A percentile compares a stretch with the other conserved stretches of the same genome.
Conservation (phyloP, 2,888 invertebrate genomes). For the Lacanobia wlatinum region DNA sequence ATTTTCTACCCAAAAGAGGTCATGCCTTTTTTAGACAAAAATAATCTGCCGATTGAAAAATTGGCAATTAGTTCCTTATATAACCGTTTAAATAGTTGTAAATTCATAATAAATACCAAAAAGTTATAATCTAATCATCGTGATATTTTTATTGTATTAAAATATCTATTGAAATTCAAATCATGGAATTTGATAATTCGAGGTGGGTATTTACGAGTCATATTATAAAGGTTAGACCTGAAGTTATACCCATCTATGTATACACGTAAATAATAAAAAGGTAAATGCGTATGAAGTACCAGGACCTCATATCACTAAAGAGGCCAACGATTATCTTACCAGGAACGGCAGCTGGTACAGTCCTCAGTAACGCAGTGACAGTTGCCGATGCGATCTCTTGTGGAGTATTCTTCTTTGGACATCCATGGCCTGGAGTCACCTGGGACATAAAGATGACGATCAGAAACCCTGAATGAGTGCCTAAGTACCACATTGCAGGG, state of each 20-base stretch:
- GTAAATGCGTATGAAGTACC: not conserved
- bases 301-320: not conserved
- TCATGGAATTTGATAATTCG: not conserved
- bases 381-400: conserved; percentile 97
- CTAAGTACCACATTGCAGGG: too few species aligned
- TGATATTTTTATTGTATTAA: not conserved
- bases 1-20: not conserved
- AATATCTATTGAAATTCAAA: not conserved
- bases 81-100: too few species aligned
- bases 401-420: conserved; percentile 92
- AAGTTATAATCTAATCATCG: not conserved
- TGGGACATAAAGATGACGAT: conserved; percentile 43
- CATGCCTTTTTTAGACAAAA: not conserved
- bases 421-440: conserved; percentile 95
- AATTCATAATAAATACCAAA: not conserved
- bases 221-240: too few species aligned
- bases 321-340: conserved; percentile 83
- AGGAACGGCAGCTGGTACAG: conserved; percentile 98
- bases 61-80: too few species aligned
- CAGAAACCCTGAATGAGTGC: too few species aligned
- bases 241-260: too few species aligned
- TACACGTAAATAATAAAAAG: too few species aligned
- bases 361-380: conserved; percentile 96
- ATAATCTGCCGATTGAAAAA: not conserved
- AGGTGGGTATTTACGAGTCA: too few species aligned